Percentiles rank a stretch among this genome's conserved stretches.
phyloP scores from a whole-genome alignment of 2,113 vertebrate genomes.

The Daphoenositta chrysoptera region DNA sequence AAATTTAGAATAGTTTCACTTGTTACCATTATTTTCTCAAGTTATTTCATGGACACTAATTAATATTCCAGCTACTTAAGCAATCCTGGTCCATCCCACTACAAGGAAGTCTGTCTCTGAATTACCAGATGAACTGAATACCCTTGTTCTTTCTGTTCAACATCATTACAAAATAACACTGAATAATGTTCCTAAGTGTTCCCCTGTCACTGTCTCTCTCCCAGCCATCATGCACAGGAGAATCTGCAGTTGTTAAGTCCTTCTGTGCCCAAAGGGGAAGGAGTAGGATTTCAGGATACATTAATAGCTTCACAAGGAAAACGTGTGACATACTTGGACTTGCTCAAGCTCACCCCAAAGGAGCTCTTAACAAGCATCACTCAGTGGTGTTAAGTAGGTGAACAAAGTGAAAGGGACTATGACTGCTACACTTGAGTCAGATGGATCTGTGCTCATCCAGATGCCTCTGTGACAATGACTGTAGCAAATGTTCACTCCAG shows the following conservation, averaged over 20 bases:
- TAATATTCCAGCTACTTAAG: not conserved
- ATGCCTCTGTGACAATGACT: not conserved
- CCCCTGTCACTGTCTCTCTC: not conserved
- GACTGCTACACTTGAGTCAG: not conserved
- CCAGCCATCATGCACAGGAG: fast-evolving
- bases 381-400: not conserved
- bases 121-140: not conserved
- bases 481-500: not conserved
- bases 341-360: not conserved
- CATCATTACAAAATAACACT: not conserved
- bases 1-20: not conserved
- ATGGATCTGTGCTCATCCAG: not conserved
- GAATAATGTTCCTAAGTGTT: not conserved
- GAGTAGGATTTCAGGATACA: not conserved
- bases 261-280: not conserved
- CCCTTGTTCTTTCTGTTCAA: not conserved
- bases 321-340: not conserved
- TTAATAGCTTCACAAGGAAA: not conserved
- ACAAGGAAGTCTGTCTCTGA: not conserved
- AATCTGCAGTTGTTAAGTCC: not conserved
- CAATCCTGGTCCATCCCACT: not conserved
- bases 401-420: not conserved
- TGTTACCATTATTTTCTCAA: not conserved
- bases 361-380: not conserved
- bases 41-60: not conserved